Percentiles rank a stretch among this genome's conserved stretches.
Conservation (phyloP, 2,888 invertebrate species). For the Sphaeridia pumilis region DNA sequence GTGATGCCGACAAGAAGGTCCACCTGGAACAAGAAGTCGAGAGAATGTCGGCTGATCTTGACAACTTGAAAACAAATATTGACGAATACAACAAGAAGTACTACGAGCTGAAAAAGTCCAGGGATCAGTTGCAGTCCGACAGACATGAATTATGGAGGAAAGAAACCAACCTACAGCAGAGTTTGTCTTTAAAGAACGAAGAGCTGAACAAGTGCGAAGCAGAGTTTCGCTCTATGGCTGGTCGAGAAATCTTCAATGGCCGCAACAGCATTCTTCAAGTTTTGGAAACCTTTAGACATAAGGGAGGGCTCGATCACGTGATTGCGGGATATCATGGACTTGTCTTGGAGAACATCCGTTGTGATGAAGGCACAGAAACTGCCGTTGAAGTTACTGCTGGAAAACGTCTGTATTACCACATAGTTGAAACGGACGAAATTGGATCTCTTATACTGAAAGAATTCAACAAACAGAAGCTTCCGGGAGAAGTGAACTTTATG, state of each 20-base stretch:
- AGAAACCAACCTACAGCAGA: conserved; percentile 85
- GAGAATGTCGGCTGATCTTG: conserved; percentile 70
- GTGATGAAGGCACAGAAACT: conserved; percentile 92
- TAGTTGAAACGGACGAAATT: conserved; percentile 92
- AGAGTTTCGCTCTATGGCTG: conserved; percentile 90
- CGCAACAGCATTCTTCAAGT: conserved; percentile 93
- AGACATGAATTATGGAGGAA: conserved; percentile 90
- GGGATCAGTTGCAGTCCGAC: conserved; percentile 82
- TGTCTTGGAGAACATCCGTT: conserved; percentile 94
- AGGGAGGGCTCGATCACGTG: conserved; percentile 64
- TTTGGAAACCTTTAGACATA: conserved; percentile 66
- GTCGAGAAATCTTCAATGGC: conserved; percentile 67
- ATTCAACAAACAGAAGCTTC: conserved; percentile 90
- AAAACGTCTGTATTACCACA: conserved; percentile 83
- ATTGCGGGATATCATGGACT: conserved; percentile 81
- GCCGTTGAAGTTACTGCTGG: conserved; percentile 81
- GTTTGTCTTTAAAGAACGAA: conserved; percentile 79
- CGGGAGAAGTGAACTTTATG: conserved; percentile 99
- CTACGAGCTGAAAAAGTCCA: conserved; percentile 88
- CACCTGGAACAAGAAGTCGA: conserved; percentile 55
- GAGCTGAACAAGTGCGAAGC: conserved; percentile 93
- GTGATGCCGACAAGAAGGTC: conserved; percentile 69
- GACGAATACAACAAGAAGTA: conserved; percentile 92
- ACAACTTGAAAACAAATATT: conserved; percentile 76
- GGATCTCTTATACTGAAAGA: conserved; percentile 95